Evolutionary conservation across 2,888 invertebrate genomes (phyloP).

Genomic region (Branchipolynoe longqiensis): DNA sequence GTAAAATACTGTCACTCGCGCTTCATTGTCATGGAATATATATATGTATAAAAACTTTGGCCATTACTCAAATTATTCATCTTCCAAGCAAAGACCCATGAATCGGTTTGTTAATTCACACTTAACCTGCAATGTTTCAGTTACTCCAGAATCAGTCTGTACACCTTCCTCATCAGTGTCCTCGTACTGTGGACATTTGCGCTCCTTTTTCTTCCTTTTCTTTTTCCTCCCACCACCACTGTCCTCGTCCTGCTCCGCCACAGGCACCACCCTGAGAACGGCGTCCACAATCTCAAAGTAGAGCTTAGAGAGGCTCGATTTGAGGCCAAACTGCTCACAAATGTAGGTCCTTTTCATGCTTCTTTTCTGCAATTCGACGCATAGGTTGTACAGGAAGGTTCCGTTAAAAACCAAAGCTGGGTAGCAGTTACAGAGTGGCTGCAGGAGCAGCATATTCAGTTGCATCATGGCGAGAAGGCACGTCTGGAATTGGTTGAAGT

Average conservation of each 20-base stretch:
- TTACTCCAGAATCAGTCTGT: background rate
- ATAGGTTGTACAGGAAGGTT: conserved; percentile 76
- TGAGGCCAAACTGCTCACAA: conserved; percentile 59
- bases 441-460: conserved; percentile 77
- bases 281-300: background rate
- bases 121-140: background rate
- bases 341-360: conserved; percentile 66
- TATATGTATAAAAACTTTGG: background rate
- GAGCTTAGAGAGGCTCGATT: conserved; percentile 14
- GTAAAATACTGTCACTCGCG: too few relatives aligned
- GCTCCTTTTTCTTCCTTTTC: background rate
- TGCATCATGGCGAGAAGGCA: conserved; percentile 73
- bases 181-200: background rate
- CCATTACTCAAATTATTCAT: background rate
- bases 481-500: conserved; percentile 79
- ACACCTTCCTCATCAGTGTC: background rate
- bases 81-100: background rate
- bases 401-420: conserved; percentile 74
- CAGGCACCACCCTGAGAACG: background rate
- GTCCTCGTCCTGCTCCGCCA: background rate
- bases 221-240: background rate
- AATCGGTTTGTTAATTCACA: conserved; percentile 9
- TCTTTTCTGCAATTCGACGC: conserved; percentile 70
- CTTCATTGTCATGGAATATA: too few relatives aligned
- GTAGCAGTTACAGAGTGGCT: conserved; percentile 69